Evolutionary conservation across 2,797 vertebrate genomes (phyloP), one percentile per base, ranked within the genome.

Genomic region (Emys orbicularis): DNA sequence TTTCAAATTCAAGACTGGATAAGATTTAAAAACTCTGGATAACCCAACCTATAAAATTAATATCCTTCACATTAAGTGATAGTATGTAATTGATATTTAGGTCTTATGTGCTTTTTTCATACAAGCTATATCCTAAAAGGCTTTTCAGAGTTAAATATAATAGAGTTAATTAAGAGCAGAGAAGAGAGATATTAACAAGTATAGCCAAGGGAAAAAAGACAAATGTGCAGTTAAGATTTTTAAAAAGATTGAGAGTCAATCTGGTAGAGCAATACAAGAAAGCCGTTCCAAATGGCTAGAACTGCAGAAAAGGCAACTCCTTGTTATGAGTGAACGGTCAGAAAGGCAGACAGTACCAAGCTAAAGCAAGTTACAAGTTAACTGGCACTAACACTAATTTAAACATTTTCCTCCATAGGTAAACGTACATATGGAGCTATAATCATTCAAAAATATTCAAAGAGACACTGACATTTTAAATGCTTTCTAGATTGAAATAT

Each of bases 61-160:
- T 8, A 15, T 68, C 19, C 41, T 89, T n/a, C 44, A 49, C 8
- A 31, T 18, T 77, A 1, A 88, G 18, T 0, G 34, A 82, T 10
- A 27, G 6, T n/a, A 79, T 18, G 23, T 83, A 79, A 3, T 19
- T 27, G 0, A 0, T 2, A 29, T 9, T 12, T 77, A 86, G 9
- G 31, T 12, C 90, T 65, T 80, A 31, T n/a, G 25, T 74, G 13
- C 23, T 34, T 8, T 13, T 82, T 44, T 37, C 84, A 89, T 81
- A 84, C 1, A n/a, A 29, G 79, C 12, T 0, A 15, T 49, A 82
- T 86, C 47, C 47, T 1, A 0, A 68, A 34, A 1, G 6, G 31
- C 61, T 52, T 52, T 53, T 44, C 18, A 29, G 59, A 81, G 84
- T 15, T 34, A 5, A 83, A 29, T 41, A 82, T 59, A 82, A 47